Evolutionary conservation across 2,888 invertebrate species (phyloP).

Genomic region (Eupithecia vulgata): DNA sequence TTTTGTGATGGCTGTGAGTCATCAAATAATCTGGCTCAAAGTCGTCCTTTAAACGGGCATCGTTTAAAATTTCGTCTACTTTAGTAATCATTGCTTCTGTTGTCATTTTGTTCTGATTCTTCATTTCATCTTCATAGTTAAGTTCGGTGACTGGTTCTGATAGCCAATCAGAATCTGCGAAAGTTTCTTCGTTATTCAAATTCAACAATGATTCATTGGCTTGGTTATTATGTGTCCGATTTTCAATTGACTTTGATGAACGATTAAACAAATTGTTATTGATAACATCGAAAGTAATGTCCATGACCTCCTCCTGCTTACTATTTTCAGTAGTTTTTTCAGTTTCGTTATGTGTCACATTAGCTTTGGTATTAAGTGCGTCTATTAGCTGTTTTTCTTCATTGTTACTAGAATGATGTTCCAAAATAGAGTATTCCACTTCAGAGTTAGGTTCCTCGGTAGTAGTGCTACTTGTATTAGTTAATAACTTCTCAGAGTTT

Average conservation of each 20-base stretch:
- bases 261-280: slow-evolving; percentile 68
- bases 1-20: slow-evolving; percentile 57
- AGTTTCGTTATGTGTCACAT: slow-evolving; percentile 27
- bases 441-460: slow-evolving; percentile 44
- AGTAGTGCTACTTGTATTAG: slow-evolving; percentile 34
- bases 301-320: slow-evolving; percentile 54
- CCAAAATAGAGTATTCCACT: slow-evolving; percentile 56
- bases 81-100: slow-evolving; percentile 60
- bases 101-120: slow-evolving; percentile 60
- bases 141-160: slow-evolving; percentile 69
- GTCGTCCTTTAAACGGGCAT: slow-evolving; percentile 64
- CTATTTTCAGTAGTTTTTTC: slow-evolving; percentile 49
- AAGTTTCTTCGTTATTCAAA: slow-evolving; percentile 40
- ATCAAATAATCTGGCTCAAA: slow-evolving; percentile 77
- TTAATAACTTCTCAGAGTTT: slow-evolving; percentile 28
- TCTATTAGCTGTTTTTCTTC: slow-evolving; percentile 57
- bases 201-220: slow-evolving; percentile 31
- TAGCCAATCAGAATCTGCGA: slow-evolving; percentile 73
- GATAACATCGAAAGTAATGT: slow-evolving; percentile 71
- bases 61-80: slow-evolving; percentile 64
- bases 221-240: slow-evolving; percentile 44
- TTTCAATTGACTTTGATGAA: slow-evolving; percentile 69
- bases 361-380: slow-evolving; percentile 52
- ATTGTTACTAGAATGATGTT: slow-evolving; percentile 41
- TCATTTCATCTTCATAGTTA: slow-evolving; percentile 62